These are phyloP conservation scores for Leptinotarsa rubiginosa DNA, from an alignment of 2,888 invertebrate species.

Conservation along the genomic window DNA sequence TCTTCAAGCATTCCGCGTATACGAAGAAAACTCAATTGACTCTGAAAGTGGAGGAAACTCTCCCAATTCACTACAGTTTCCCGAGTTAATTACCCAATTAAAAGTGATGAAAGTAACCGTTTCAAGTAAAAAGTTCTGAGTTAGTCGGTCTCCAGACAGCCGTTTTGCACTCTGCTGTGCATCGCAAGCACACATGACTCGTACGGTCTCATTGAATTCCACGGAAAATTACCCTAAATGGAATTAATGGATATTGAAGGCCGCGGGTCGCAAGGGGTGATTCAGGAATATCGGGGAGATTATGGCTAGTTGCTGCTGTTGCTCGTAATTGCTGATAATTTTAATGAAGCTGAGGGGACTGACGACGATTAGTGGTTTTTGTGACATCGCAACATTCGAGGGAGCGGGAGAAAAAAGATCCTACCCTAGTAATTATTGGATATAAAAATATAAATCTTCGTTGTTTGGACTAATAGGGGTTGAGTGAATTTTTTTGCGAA, in stretches of 20 bases:
- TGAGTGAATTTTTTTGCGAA: too few species aligned
- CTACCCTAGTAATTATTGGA: too few species aligned
- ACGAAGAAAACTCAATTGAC: constrained; percentile 38
- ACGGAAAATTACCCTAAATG: constrained; percentile 56
- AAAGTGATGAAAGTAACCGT: constrained; percentile 46
- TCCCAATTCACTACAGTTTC: constrained; percentile 37
- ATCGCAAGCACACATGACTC: constrained; percentile 42
- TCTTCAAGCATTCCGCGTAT: constrained; percentile 42
- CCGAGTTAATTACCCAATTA: constrained; percentile 45
- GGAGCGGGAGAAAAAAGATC: not conserved
- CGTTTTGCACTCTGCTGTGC: constrained; percentile 39
- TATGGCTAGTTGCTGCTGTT: not conserved
- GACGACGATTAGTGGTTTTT: not conserved
- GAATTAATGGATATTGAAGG: constrained; percentile 56
- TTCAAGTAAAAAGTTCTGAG: constrained; percentile 46
- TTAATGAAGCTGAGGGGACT: not conserved
- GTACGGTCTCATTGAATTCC: constrained; percentile 57
- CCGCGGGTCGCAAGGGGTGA: constrained; percentile 27
- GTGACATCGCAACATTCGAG: not conserved
- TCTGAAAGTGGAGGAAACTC: constrained; percentile 31
- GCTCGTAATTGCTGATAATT: constrained; percentile 7
- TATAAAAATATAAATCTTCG: too few species aligned
- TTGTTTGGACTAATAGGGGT: too few species aligned
- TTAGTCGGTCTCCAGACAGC: constrained; percentile 42
- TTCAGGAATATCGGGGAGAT: not conserved